A percentile compares a stretch with the other conserved stretches of the same genome.
Evolutionary conservation across 2,797 vertebrate genomes (phyloP).

Genomic region (Sciaenops ocellatus): DNA sequence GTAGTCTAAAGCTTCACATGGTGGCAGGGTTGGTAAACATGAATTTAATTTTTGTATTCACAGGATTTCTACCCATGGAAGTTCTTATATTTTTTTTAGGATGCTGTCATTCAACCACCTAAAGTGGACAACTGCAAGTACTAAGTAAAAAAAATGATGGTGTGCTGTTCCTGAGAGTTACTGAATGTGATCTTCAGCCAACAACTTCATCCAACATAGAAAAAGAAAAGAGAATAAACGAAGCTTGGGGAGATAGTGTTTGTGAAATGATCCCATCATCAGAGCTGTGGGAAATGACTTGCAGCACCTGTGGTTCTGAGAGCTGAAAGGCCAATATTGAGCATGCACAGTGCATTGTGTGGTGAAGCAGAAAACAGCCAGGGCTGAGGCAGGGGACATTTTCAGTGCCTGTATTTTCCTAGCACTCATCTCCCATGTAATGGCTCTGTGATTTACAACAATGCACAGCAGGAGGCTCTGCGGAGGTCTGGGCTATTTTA

Average conservation of each 20-base stretch:
- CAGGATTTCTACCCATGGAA: neutral
- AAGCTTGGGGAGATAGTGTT: neutral
- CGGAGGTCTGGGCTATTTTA: constrained; percentile 27
- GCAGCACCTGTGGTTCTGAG: constrained; percentile 26
- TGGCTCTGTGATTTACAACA: constrained; percentile 67
- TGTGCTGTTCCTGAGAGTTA: neutral
- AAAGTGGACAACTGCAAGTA: neutral
- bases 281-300: constrained; percentile 18
- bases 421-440: constrained; percentile 57
- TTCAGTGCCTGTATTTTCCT: constrained; percentile 41
- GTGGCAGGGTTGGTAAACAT: neutral
- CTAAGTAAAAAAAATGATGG: neutral
- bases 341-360: constrained; percentile 23
- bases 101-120: neutral
- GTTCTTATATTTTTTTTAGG: no score
- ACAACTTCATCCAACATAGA: constrained; percentile 6
- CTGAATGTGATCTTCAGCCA: constrained; percentile 10
- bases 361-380: constrained; percentile 51
- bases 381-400: constrained; percentile 10
- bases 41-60: neutral
- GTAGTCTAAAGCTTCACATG: neutral
- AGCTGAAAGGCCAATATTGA: constrained; percentile 51
- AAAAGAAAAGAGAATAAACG: constrained; percentile 10
- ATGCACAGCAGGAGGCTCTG: constrained; percentile 39
- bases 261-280: constrained; percentile 26